Conservation (phyloP, 2,113 vertebrate species). For the Odobenus rosmarus region DNA sequence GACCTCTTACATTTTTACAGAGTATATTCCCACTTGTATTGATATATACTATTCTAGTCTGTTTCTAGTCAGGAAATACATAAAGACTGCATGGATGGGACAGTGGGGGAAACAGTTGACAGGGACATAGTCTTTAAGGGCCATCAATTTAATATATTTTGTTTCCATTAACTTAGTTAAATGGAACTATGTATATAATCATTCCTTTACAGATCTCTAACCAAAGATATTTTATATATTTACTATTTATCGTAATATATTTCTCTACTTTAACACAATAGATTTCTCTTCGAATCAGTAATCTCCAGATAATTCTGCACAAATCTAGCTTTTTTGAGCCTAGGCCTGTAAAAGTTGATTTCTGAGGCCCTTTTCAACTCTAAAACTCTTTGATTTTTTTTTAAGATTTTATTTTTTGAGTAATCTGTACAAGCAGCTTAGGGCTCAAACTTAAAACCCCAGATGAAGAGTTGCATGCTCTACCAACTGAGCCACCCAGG, state of each 20-base stretch:
- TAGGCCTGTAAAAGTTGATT: background rate
- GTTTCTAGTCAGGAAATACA: background rate
- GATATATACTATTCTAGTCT: background rate
- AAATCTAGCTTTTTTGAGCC: slow-evolving; percentile 18
- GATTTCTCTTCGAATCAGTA: background rate
- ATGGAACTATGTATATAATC: background rate
- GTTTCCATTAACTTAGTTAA: background rate
- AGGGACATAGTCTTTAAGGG: background rate
- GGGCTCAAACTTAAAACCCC: background rate
- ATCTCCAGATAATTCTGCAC: background rate
- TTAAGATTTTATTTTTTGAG: background rate
- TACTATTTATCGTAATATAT: background rate
- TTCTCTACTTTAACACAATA: background rate
- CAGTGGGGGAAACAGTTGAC: background rate
- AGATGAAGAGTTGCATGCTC: background rate
- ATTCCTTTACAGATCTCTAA: slow-evolving; percentile 2
- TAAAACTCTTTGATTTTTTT: background rate
- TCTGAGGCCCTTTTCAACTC: background rate
- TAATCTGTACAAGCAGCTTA: background rate
- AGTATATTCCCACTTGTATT: background rate
- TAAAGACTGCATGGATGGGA: background rate
- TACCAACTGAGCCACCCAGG: background rate
- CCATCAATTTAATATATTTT: background rate
- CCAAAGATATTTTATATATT: background rate
- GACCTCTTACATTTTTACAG: background rate